Conservation (phyloP, 2,797 vertebrate species). For the Danionella dracula region DNA sequence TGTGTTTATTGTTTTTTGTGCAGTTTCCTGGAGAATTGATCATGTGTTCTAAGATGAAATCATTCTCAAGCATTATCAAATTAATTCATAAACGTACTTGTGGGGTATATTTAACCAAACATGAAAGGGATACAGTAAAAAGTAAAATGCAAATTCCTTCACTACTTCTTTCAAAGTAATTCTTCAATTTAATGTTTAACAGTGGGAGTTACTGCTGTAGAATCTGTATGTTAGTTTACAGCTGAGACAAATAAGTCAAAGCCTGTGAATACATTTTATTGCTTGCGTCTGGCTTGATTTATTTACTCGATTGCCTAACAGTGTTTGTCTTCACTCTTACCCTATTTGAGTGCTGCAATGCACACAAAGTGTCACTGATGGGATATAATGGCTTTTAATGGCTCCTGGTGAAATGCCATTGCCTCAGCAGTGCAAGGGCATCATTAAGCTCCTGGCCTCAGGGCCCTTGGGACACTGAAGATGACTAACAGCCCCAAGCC, state of each 20-base stretch:
- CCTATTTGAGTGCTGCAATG: slow-evolving; percentile 30
- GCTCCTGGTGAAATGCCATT: slow-evolving; percentile 25
- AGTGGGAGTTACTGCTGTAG: not conserved
- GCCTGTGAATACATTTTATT: slow-evolving; percentile 24
- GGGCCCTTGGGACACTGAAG: slow-evolving; percentile 18
- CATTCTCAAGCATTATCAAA: too few species aligned
- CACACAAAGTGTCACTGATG: slow-evolving; percentile 36
- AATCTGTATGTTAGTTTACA: not conserved
- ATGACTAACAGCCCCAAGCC: slow-evolving; percentile 39
- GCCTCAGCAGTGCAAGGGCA: slow-evolving; percentile 34
- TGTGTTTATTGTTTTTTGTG: too few species aligned
- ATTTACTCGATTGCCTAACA: slow-evolving; percentile 25
- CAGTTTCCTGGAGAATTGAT: too few species aligned
- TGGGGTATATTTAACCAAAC: too few species aligned
- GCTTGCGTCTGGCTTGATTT: slow-evolving; percentile 13
- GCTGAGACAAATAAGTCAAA: slow-evolving; percentile 13
- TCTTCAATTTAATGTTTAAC: too few species aligned
- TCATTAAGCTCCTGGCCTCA: slow-evolving; percentile 37
- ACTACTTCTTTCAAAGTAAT: too few species aligned
- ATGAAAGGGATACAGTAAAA: too few species aligned
- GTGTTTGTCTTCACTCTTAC: slow-evolving; percentile 27
- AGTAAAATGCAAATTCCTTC: too few species aligned
- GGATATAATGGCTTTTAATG: slow-evolving; percentile 41
- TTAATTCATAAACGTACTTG: too few species aligned
- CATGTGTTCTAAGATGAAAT: too few species aligned